A percentile compares a stretch with the other conserved stretches of the same genome.
Evolutionary conservation across 2,113 vertebrate species (phyloP).

Genomic region (Crotophaga sulcirostris): DNA sequence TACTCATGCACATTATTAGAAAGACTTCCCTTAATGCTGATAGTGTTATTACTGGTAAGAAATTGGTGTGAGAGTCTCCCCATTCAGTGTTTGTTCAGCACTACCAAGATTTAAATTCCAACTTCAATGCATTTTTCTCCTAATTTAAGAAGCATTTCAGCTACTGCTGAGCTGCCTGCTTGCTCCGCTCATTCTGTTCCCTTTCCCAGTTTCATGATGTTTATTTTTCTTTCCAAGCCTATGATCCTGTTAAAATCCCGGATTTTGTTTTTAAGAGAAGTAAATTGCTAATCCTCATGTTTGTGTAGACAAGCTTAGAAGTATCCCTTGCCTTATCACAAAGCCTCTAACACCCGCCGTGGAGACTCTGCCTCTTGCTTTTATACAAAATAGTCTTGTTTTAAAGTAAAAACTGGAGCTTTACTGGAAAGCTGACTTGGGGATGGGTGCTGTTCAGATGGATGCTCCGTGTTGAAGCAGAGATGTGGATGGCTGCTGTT

Average conservation of each 20-base stretch:
- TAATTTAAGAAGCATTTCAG: neutral
- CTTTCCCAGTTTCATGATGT: neutral
- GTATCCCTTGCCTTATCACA: neutral
- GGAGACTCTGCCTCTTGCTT: neutral
- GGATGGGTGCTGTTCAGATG: neutral
- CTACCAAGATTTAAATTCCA: neutral
- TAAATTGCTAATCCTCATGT: slow-evolving; percentile 54
- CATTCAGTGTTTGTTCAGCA: neutral
- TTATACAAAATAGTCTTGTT: neutral
- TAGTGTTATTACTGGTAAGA: neutral
- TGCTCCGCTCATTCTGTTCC: neutral
- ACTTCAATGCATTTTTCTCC: neutral
- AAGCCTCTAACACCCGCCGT: neutral
- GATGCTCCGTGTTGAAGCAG: neutral
- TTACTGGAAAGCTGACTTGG: neutral
- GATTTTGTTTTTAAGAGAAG: slow-evolving; percentile 53
- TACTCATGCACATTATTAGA: neutral
- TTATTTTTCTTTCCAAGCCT: slow-evolving; percentile 56
- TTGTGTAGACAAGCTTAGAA: slow-evolving; percentile 59
- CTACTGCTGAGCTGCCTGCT: neutral
- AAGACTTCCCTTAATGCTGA: neutral
- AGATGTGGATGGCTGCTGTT: neutral
- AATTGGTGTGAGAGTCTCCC: neutral
- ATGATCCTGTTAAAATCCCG: slow-evolving; percentile 12
- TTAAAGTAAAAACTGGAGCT: neutral